Evolutionary conservation across 1,140 invertebrate genomes (phyloP), one percentile per base, ranked within the genome.

Genomic region (Calliopsis andreniformis): DNA sequence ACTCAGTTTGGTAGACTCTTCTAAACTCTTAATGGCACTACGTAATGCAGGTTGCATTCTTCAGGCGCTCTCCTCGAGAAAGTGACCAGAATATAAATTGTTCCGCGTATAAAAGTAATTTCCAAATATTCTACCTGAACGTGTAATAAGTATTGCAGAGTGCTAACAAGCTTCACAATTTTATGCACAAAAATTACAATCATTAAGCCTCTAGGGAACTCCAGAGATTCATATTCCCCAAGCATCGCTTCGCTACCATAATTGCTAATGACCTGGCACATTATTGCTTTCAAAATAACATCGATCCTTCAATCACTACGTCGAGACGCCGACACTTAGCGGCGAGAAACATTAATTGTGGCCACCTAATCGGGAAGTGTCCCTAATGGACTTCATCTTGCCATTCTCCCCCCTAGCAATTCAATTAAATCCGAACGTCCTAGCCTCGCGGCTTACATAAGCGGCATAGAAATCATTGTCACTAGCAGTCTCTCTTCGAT

Each of bases 391-490:
- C 2, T 56, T 53, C 8, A 3, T 20, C 1, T 10, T 30, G 28
- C 32, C 56, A 20, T 39, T 42, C n/a, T 63, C 23, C 18, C 8
- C 39, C 3, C n/a, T 18, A 2, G n/a, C 28, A 30, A 76, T 53
- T 35, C 23, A 28, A 76, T 62, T 42, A 64, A 23, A 14, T 4
- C 42, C 43, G 28, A 59, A 53, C 45, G 39, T 51, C n/a, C 20
- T 69, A 39, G 39, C 56, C 45, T 20, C 12, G 3, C 18, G 16
- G 28, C 59, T 87, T 86, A 85, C 80, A 64, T 85, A 87, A 86
- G 64, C 69, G 80, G 69, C 76, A 83, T 66, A 86, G 84, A 88
- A 84, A 87, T 82, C 67, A 76, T 86, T 72, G 49, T 79, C 73
- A 67, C 28, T 16, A 16, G 16, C 14, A 16, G 20, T 16, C n/a